Percentiles rank a stretch among this genome's conserved stretches.
Evolutionary conservation across 2,797 vertebrate genomes (phyloP).

Genomic region (Sebastes trivittatus): DNA sequence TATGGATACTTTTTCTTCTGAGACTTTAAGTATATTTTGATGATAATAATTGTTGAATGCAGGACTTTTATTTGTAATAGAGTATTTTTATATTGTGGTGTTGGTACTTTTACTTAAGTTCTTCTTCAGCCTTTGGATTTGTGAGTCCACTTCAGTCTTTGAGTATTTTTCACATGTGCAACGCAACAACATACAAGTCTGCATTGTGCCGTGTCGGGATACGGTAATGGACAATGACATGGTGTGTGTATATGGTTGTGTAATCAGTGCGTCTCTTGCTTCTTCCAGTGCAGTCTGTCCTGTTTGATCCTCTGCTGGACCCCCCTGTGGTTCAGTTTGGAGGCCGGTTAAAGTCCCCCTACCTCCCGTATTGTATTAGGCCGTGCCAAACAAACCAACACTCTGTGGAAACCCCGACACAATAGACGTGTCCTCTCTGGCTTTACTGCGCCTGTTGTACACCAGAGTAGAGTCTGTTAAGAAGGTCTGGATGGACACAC

Average conservation of each 20-base stretch:
- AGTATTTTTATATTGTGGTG: neutral
- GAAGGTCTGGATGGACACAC: conserved; percentile 53
- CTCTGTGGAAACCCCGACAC: conserved; percentile 55
- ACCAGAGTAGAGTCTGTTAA: conserved; percentile 39
- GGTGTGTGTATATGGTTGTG: neutral
- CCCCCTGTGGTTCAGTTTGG: conserved; percentile 30
- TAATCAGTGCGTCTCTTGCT: conserved; percentile 2
- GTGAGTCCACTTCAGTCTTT: neutral
- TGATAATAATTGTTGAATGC: neutral
- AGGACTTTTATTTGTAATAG: neutral
- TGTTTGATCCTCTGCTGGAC: conserved; percentile 41
- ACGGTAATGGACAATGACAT: neutral
- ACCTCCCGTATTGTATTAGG: conserved; percentile 48
- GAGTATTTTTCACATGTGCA: neutral
- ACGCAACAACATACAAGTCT: neutral
- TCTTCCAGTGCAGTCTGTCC: conserved; percentile 16
- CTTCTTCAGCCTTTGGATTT: neutral
- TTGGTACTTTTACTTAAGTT: neutral
- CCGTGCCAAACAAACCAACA: conserved; percentile 50
- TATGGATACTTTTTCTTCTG: neutral
- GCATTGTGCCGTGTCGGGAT: neutral
- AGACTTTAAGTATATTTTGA: neutral
- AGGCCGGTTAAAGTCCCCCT: conserved; percentile 28
- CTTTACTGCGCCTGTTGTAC: conserved; percentile 49
- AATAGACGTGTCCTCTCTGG: conserved; percentile 60